Percentiles rank a stretch among this genome's conserved stretches.
Evolutionary conservation across 2,113 vertebrate species (phyloP).

Genomic region (Pedetes capensis): DNA sequence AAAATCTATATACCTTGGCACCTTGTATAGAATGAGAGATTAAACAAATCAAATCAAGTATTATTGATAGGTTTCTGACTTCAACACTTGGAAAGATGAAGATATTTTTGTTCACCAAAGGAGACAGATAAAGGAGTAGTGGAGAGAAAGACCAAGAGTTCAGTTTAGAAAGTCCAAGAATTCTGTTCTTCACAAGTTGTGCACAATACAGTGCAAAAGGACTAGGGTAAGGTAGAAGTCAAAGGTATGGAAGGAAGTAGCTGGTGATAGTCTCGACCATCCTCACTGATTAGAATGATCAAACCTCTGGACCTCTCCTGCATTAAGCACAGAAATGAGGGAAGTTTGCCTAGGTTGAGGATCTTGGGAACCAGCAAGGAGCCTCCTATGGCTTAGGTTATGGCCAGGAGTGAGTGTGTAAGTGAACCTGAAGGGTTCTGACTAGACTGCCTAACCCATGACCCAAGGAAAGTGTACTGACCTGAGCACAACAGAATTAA

Average conservation of each 20-base stretch:
- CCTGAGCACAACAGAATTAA: background rate
- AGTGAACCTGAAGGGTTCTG: background rate
- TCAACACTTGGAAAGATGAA: background rate
- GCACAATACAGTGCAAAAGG: background rate
- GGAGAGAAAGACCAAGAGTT: background rate
- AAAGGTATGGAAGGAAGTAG: background rate
- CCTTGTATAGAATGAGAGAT: background rate
- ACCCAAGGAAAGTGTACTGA: background rate
- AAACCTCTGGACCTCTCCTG: background rate
- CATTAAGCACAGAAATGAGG: background rate
- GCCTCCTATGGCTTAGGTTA: background rate
- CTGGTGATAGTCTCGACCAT: background rate
- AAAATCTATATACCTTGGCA: background rate
- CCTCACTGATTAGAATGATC: background rate
- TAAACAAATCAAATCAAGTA: background rate
- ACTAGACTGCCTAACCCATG: background rate
- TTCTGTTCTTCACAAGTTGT: background rate
- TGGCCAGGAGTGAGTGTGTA: background rate
- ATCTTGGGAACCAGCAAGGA: background rate
- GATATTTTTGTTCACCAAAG: background rate
- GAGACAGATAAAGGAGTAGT: background rate
- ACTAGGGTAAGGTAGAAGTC: background rate
- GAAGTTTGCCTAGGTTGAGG: background rate
- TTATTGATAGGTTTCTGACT: background rate
- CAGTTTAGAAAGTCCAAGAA: background rate